phyloP scores from a whole-genome alignment of 2,888 invertebrate species.

The Lydus trimaculatus region DNA sequence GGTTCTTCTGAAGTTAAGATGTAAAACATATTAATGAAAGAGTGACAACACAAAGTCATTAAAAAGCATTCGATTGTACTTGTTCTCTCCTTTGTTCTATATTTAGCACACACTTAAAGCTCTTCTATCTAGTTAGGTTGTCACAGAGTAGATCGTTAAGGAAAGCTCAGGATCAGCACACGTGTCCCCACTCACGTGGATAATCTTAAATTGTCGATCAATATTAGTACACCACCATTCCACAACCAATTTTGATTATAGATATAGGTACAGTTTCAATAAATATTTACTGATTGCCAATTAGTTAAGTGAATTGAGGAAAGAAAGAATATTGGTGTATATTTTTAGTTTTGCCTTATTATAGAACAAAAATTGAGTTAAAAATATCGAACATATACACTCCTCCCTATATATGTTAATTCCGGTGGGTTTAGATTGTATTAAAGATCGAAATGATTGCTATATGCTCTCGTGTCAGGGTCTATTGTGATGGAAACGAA shows the following conservation, averaged over 20 bases:
- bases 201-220: constrained; percentile 36
- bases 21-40: constrained; percentile 3
- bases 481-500: neutral
- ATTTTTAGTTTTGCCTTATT: neutral
- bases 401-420: neutral
- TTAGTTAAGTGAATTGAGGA: no score
- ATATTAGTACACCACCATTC: constrained; percentile 29
- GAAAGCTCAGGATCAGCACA: constrained; percentile 17
- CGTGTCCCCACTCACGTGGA: constrained; percentile 38
- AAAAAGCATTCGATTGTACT: constrained; percentile 16
- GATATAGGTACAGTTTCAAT: no score
- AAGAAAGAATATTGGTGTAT: no score
- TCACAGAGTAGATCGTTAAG: constrained; percentile 9
- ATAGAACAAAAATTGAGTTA: neutral
- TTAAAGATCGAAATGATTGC: neutral
- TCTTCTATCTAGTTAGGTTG: neutral
- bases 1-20: constrained; percentile 10
- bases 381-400: neutral
- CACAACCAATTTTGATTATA: neutral
- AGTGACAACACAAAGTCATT: constrained; percentile 14
- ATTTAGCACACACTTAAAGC: constrained; percentile 15
- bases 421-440: neutral
- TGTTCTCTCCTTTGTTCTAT: constrained; percentile 14
- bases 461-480: neutral
- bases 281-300: neutral